Evolutionary conservation across 2,113 vertebrate genomes (phyloP).

Genomic region (Tautogolabrus adspersus): DNA sequence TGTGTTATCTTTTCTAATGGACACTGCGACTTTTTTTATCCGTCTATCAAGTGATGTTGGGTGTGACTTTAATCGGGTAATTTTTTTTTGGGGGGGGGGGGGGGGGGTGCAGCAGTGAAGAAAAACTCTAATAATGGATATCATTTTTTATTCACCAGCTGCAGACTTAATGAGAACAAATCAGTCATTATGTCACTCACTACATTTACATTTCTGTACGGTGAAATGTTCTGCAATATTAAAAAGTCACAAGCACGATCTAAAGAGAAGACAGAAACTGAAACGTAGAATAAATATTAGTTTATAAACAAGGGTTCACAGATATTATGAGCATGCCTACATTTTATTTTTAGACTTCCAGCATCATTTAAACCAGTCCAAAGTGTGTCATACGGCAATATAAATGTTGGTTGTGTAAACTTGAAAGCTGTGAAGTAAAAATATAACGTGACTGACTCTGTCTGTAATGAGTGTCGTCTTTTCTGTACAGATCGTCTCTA

Average conservation of each 20-base stretch:
- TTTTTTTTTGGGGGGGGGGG: not conserved
- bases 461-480: conserved; percentile 11
- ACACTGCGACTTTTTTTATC: not conserved
- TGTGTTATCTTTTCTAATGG: conserved; percentile 17
- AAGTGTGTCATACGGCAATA: conserved; percentile 70
- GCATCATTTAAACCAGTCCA: conserved; percentile 38
- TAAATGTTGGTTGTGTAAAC: conserved; percentile 34
- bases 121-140: not conserved
- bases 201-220: not conserved
- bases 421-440: conserved; percentile 59
- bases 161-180: not conserved
- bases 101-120: conserved; percentile 19
- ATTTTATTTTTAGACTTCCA: conserved; percentile 13
- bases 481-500: conserved; percentile 38
- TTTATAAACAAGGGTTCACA: not conserved
- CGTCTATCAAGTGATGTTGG: conserved; percentile 9
- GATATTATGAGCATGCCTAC: conserved; percentile 3
- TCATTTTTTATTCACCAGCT: conserved; percentile 49
- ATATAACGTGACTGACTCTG: conserved; percentile 17
- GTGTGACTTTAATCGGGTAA: conserved; percentile 41
- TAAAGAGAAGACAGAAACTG: not conserved
- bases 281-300: not conserved
- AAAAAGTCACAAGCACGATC: not conserved
- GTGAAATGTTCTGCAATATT: not conserved
- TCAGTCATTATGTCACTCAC: too few relatives aligned